Evolutionary conservation across 2,113 vertebrate species (phyloP).

Genomic region (Pelusios castaneus): DNA sequence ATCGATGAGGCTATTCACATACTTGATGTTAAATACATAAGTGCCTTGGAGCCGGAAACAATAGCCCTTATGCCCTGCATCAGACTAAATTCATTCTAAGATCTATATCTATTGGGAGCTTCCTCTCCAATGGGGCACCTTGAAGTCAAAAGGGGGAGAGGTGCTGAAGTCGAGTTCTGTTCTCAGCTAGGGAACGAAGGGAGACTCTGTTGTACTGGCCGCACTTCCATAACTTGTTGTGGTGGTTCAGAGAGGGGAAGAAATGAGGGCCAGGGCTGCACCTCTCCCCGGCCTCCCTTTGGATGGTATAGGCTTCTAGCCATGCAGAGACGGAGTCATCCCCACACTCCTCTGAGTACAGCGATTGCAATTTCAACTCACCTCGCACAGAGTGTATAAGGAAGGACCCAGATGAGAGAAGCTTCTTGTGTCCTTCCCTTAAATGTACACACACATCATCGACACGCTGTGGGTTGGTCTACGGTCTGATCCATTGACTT

Average conservation of each 20-base stretch:
- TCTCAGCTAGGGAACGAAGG: not conserved
- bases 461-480: not conserved
- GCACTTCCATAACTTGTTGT: not conserved
- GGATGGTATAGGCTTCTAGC: not conserved
- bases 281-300: not conserved
- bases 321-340: not conserved
- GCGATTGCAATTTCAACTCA: not conserved
- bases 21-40: not conserved
- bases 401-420: not conserved
- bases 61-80: no score
- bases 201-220: fast-evolving
- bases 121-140: not conserved
- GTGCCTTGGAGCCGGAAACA: not conserved
- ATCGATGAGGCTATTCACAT: not conserved
- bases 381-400: not conserved
- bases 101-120: not conserved
- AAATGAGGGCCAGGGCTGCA: not conserved
- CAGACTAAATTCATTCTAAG: not conserved
- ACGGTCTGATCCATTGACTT: not conserved
- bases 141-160: not conserved
- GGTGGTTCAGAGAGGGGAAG: not conserved
- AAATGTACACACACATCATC: not conserved
- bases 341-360: not conserved
- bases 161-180: not conserved
- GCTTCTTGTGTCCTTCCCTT: not conserved